Conservation (phyloP, 2,113 vertebrate genomes). For the Perccottus glenii region DNA sequence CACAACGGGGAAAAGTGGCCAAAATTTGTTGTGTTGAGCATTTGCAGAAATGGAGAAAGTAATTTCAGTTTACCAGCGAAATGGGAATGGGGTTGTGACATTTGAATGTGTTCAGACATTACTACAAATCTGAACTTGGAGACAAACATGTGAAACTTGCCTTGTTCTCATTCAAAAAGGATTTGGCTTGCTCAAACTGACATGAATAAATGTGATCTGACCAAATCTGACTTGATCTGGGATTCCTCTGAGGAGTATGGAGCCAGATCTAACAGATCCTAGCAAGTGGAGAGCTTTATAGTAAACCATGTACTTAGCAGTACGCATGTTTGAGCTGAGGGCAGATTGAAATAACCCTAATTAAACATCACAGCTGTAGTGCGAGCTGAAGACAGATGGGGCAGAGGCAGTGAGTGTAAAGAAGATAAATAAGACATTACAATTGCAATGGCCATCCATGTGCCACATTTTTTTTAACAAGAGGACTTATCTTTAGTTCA, state of each 20-base stretch:
- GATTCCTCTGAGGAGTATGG: no score
- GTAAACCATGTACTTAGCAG: slow-evolving; percentile 12
- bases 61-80: no score
- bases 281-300: slow-evolving; percentile 17
- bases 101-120: no score
- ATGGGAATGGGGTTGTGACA: no score
- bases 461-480: slow-evolving; percentile 3
- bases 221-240: no score
- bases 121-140: no score
- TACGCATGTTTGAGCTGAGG: slow-evolving; percentile 42
- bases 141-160: no score
- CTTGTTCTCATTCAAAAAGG: no score
- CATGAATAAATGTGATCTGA: neutral
- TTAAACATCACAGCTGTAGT: slow-evolving; percentile 62
- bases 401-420: slow-evolving; percentile 20
- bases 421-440: slow-evolving; percentile 11
- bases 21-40: no score
- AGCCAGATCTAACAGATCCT: slow-evolving; percentile 1
- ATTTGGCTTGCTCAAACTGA: no score
- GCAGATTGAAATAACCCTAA: slow-evolving; percentile 64
- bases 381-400: slow-evolving; percentile 46
- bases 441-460: slow-evolving; percentile 17
- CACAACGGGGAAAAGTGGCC: no score
- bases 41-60: no score
- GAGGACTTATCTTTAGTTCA: neutral